Evolutionary conservation across 64 coral and sea anemone species (phyloP).

Genomic region (Pocillopora damicornis): DNA sequence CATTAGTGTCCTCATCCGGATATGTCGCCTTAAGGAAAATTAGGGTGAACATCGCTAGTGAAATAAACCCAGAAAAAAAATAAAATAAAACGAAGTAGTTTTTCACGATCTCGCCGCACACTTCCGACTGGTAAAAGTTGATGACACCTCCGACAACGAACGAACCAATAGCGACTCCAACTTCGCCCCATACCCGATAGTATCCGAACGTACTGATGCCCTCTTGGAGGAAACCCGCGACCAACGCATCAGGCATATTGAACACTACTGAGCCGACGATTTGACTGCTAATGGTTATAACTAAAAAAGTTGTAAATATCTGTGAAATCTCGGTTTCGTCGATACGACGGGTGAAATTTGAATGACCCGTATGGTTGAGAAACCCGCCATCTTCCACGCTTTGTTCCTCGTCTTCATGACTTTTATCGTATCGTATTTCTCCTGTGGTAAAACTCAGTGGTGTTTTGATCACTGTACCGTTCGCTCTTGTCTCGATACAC

Average conservation of each 20-base stretch:
- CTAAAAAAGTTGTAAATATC: constrained; percentile 30
- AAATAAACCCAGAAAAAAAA: constrained; percentile 61
- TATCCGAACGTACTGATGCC: constrained; percentile 34
- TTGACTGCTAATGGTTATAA: constrained; percentile 7
- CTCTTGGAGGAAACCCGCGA: constrained; percentile 38
- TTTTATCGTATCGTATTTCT: neutral
- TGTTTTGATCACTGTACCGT: constrained; percentile 14
- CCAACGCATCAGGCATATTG: constrained; percentile 25
- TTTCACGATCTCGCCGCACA: constrained; percentile 50
- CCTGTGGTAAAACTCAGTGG: constrained; percentile 25
- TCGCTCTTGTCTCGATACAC: constrained; percentile 30
- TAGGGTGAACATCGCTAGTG: constrained; percentile 20
- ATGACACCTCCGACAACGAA: constrained; percentile 59
- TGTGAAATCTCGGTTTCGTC: neutral
- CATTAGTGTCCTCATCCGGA: neutral
- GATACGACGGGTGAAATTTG: neutral
- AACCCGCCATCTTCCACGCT: neutral
- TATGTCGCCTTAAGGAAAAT: constrained; percentile 45
- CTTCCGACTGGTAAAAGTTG: constrained; percentile 17
- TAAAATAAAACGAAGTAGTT: constrained; percentile 61
- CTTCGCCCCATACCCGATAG: constrained; percentile 54
- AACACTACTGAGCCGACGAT: constrained; percentile 44
- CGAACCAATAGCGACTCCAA: constrained; percentile 31
- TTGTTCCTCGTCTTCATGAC: neutral
- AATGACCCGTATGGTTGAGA: neutral